phyloP scores from a whole-genome alignment of 2,797 vertebrate species.

The Phalanger gymnotis region DNA sequence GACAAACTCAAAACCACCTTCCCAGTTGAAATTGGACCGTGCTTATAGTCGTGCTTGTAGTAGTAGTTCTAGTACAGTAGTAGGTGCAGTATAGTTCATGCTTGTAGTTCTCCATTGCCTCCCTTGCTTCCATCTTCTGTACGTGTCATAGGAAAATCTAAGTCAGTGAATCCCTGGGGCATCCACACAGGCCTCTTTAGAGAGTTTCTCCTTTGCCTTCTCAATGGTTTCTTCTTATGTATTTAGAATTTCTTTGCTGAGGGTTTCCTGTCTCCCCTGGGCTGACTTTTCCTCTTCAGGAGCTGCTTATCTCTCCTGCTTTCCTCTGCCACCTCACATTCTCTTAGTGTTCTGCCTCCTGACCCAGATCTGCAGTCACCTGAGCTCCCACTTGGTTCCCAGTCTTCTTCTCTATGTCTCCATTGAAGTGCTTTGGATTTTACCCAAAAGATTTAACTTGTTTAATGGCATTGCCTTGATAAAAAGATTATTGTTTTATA shows the following conservation, averaged over 20 bases:
- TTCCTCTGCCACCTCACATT: not conserved
- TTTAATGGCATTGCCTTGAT: not conserved
- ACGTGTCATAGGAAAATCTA: not conserved
- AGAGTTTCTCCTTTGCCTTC: not conserved
- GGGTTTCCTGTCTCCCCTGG: not conserved
- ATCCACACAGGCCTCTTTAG: not conserved
- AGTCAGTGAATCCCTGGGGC: no score
- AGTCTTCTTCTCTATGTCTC: not conserved
- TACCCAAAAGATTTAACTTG: not conserved
- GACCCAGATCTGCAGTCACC: not conserved
- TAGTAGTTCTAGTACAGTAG: no score
- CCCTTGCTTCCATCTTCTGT: not conserved
- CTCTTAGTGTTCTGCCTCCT: not conserved
- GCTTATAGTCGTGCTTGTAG: not conserved
- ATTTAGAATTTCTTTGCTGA: not conserved
- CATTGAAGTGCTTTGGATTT: not conserved
- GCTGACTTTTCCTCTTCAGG: not conserved
- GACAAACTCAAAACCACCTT: not conserved
- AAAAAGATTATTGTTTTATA: not conserved
- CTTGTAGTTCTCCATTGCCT: not conserved
- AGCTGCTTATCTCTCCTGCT: not conserved
- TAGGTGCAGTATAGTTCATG: no score
- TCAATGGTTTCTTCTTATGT: not conserved
- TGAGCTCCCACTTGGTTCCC: not conserved
- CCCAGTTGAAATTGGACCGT: not conserved